Evolutionary conservation across 2,888 invertebrate species (phyloP).

Genomic region (Pocota personata): DNA sequence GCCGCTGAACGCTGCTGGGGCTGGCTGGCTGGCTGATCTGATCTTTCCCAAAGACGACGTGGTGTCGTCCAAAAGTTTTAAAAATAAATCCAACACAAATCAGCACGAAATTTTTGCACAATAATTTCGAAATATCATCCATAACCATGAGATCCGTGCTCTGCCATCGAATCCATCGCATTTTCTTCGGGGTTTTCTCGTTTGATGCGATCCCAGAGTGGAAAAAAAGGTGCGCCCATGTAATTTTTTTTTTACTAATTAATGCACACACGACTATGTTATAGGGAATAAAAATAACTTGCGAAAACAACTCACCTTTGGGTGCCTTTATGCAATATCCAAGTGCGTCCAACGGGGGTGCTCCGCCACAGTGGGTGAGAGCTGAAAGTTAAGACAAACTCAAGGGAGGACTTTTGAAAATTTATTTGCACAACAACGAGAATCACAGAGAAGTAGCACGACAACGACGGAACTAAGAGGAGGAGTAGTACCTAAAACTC

Average conservation of each 20-base stretch:
- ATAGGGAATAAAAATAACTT: conserved; percentile 23
- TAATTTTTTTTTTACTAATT: conserved; percentile 56
- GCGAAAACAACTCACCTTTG: conserved; percentile 67
- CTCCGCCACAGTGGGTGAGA: conserved; percentile 3
- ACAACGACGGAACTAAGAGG: conserved; percentile 22
- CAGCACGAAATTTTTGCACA: conserved; percentile 41
- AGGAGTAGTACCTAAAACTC: conserved; percentile 17
- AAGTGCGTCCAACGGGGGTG: conserved; percentile 20
- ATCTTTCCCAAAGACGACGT: conserved; percentile 23
- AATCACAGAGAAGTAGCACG: conserved; percentile 34
- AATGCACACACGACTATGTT: conserved; percentile 38
- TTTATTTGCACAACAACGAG: not conserved
- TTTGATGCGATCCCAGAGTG: conserved; percentile 33
- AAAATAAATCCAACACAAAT: conserved; percentile 54
- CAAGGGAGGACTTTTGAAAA: not conserved
- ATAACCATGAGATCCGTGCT: conserved; percentile 3
- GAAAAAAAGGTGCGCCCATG: conserved; percentile 71
- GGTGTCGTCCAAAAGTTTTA: conserved; percentile 21
- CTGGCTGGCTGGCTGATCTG: too few species aligned
- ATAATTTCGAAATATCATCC: conserved; percentile 27
- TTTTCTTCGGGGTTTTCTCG: conserved; percentile 48
- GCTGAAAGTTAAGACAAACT: not conserved
- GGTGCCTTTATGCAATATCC: conserved; percentile 57
- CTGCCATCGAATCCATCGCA: conserved; percentile 28
- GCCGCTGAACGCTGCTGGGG: not conserved